phyloP scores from a whole-genome alignment of 2,888 invertebrate species.

The Acleris sparsana region DNA sequence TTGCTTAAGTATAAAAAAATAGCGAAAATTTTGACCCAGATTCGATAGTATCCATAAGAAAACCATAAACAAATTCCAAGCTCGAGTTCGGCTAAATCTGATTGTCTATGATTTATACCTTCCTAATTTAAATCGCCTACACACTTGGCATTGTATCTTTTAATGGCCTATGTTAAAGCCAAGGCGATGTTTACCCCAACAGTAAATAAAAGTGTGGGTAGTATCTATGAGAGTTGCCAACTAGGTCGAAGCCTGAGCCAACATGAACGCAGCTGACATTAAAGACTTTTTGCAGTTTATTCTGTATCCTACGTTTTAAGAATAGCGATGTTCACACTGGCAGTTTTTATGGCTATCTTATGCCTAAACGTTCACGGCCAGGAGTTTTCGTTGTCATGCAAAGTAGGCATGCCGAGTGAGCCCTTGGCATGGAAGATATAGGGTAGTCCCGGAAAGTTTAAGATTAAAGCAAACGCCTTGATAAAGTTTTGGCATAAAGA shows the following conservation, averaged over 20 bases:
- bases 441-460: conserved; percentile 3
- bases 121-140: conserved; percentile 19
- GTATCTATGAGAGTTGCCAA: conserved; percentile 44
- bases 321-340: conserved; percentile 19
- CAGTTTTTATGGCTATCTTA: conserved; percentile 13
- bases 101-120: neutral
- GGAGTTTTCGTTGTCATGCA: too few relatives aligned
- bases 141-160: conserved; percentile 29
- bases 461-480: conserved; percentile 4
- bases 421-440: too few relatives aligned
- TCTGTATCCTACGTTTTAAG: conserved; percentile 22
- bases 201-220: conserved; percentile 45
- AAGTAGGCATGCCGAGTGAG: too few relatives aligned
- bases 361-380: conserved; percentile 10
- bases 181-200: conserved; percentile 33
- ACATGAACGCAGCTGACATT: conserved; percentile 58
- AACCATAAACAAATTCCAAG: neutral
- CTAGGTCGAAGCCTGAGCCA: conserved; percentile 50
- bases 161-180: conserved; percentile 34
- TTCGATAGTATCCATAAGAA: too few relatives aligned
- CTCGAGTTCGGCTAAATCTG: neutral
- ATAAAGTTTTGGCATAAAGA: neutral
- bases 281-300: conserved; percentile 43
- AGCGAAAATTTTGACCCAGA: too few relatives aligned
- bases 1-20: too few relatives aligned